Percentiles rank a stretch among this genome's conserved stretches.
Conservation (phyloP, 2,113 vertebrate species). For the Bos indicus region DNA sequence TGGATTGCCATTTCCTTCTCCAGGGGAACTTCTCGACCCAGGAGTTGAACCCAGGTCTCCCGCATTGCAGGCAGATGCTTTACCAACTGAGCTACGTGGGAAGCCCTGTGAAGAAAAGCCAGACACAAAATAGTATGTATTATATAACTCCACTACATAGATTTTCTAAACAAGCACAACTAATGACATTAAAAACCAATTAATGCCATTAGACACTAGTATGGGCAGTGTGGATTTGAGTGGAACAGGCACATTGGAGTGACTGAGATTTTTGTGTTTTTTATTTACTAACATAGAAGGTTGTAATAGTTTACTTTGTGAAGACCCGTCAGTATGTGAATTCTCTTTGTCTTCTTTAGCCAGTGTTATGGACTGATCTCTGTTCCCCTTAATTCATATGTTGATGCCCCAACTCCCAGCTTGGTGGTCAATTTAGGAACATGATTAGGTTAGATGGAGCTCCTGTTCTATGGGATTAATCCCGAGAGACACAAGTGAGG, state of each 20-base stretch:
- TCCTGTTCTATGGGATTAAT: not conserved
- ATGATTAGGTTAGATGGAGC: not conserved
- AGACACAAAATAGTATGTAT: not conserved
- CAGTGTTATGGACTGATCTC: not conserved
- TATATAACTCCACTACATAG: not conserved
- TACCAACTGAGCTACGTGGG: not conserved
- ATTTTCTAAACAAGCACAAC: not conserved
- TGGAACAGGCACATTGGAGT: not conserved
- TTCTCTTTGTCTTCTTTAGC: not conserved
- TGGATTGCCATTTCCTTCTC: not conserved
- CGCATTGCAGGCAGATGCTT: not conserved
- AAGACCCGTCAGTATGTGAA: not conserved
- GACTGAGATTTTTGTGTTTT: not conserved
- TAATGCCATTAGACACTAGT: not conserved
- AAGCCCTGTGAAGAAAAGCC: not conserved
- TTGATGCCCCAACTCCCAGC: not conserved
- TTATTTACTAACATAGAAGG: not conserved
- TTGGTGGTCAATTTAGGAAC: not conserved
- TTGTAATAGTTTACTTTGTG: not conserved
- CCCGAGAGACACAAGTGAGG: not conserved
- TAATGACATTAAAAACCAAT: not conserved
- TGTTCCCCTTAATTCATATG: not conserved
- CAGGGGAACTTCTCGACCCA: not conserved
- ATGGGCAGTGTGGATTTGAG: not conserved
- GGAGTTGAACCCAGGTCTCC: not conserved